Conservation (phyloP, 2,888 invertebrate genomes). For the Torymus texanus region DNA sequence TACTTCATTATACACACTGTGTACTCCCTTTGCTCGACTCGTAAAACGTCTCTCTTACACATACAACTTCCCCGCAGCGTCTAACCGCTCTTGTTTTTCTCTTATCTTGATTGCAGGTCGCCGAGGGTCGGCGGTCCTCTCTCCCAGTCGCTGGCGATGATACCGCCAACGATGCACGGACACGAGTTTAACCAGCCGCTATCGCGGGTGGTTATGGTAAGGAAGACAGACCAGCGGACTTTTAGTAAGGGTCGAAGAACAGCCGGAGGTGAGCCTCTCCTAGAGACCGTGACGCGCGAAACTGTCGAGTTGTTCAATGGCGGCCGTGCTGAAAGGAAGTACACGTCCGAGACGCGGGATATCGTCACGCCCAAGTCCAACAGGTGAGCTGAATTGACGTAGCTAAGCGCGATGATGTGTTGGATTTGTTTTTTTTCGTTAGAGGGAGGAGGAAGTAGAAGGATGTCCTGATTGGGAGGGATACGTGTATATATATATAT, state of each 20-base stretch:
- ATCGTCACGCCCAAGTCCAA: slow-evolving; percentile 73
- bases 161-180: slow-evolving; percentile 74
- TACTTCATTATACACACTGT: too few species aligned
- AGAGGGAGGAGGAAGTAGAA: too few species aligned
- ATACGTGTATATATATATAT: too few species aligned
- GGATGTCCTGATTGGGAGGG: too few species aligned
- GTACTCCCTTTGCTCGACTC: too few species aligned
- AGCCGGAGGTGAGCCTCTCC: slow-evolving; percentile 79
- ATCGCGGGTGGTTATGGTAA: slow-evolving; percentile 82
- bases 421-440: neutral
- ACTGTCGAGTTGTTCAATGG: slow-evolving; percentile 82
- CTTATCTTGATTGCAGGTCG: slow-evolving; percentile 65
- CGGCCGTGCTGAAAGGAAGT: slow-evolving; percentile 80
- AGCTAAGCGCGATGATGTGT: neutral
- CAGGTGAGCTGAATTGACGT: slow-evolving; percentile 64
- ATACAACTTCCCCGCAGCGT: too few species aligned
- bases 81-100: too few species aligned
- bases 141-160: slow-evolving; percentile 73
- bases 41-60: too few species aligned
- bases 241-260: slow-evolving; percentile 78
- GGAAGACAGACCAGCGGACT: slow-evolving; percentile 82
- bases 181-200: slow-evolving; percentile 75
- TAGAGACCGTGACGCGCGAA: slow-evolving; percentile 81
- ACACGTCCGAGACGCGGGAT: slow-evolving; percentile 80
- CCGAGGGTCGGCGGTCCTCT: slow-evolving; percentile 73